phyloP scores from a whole-genome alignment of 1,140 invertebrate genomes.

The Panonychus citri region DNA sequence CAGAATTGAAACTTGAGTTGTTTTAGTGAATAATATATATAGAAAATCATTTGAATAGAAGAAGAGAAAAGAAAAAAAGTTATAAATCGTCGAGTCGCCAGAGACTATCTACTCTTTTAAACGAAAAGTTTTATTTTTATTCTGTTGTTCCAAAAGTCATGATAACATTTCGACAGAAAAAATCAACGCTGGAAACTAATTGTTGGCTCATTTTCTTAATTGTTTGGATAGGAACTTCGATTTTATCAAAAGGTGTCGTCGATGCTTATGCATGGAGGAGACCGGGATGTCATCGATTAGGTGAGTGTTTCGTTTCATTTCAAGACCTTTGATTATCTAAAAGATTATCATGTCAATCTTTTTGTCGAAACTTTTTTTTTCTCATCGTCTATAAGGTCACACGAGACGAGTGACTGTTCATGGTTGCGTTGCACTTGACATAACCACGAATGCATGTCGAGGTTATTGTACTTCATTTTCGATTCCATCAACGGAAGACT shows the following conservation, averaged over 20 bases:
- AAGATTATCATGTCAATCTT: neutral
- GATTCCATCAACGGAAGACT: conserved; percentile 32
- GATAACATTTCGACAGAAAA: too few species aligned
- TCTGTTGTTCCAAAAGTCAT: too few species aligned
- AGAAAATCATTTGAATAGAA: too few species aligned
- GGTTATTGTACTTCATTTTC: conserved; percentile 65
- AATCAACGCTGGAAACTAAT: too few species aligned
- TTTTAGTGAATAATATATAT: too few species aligned
- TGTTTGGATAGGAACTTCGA: neutral
- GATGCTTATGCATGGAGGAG: neutral
- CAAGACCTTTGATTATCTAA: neutral
- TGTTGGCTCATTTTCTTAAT: neutral
- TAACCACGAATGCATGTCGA: conserved; percentile 62
- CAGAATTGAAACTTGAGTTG: too few species aligned
- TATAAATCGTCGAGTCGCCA: too few species aligned
- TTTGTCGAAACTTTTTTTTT: neutral
- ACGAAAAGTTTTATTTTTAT: too few species aligned
- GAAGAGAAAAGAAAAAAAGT: too few species aligned
- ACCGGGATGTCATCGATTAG: conserved; percentile 1
- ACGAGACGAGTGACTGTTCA: conserved; percentile 51
- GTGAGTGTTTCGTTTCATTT: neutral
- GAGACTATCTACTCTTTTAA: too few species aligned
- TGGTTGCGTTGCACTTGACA: conserved; percentile 53
- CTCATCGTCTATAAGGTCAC: conserved; percentile 32
- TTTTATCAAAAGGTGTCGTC: neutral